Evolutionary conservation across 2,113 vertebrate species (phyloP).

Genomic region (Gobiocypris rarus): DNA sequence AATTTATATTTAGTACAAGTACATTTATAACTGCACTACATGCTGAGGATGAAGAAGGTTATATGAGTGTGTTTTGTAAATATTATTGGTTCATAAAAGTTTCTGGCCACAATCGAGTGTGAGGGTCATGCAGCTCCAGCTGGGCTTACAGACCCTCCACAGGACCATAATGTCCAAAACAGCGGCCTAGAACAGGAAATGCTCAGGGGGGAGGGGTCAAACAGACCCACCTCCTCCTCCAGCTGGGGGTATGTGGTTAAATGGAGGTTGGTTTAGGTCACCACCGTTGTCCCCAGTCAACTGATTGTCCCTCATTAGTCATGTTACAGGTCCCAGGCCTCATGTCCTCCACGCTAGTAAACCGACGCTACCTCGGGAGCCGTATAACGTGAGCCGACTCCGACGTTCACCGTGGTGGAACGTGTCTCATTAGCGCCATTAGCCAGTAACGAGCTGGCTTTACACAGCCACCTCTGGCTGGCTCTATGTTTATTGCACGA

Average conservation of each 20-base stretch:
- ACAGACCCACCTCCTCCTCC: not conserved
- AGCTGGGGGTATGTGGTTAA: constrained; percentile 29
- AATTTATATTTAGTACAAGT: no score
- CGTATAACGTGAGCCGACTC: constrained; percentile 24
- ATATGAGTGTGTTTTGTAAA: no score
- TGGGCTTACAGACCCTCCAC: constrained; percentile 35
- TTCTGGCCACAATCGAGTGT: no score
- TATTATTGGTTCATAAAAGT: no score
- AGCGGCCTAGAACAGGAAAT: constrained; percentile 3
- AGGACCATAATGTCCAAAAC: constrained; percentile 27
- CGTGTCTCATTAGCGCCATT: constrained; percentile 32
- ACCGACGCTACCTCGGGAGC: constrained; percentile 62
- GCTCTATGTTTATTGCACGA: constrained; percentile 70
- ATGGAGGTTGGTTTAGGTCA: constrained; percentile 59
- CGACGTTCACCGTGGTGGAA: not conserved
- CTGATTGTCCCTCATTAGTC: constrained; percentile 68
- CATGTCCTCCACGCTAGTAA: constrained; percentile 62
- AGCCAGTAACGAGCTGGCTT: constrained; percentile 73
- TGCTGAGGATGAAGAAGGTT: no score
- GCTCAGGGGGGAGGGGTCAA: not conserved
- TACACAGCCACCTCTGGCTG: constrained; percentile 65
- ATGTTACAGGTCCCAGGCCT: constrained; percentile 59
- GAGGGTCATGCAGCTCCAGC: constrained; percentile 8
- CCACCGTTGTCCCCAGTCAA: constrained; percentile 58
- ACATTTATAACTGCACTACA: no score